Evolutionary conservation across 1,140 invertebrate species (phyloP).

Genomic region (Parapsyche elsis): DNA sequence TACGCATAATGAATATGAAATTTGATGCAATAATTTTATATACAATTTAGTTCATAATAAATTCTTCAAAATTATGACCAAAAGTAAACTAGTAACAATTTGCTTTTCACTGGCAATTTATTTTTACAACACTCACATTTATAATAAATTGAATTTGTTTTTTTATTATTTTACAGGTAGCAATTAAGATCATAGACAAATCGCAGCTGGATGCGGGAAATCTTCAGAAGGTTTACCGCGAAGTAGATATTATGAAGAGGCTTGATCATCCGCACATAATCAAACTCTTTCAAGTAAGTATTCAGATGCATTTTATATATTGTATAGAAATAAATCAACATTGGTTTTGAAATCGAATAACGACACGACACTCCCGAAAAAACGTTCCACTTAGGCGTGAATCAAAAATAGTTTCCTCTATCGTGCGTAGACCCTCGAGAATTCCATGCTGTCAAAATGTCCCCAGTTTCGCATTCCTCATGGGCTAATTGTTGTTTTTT

Average conservation of each 20-base stretch:
- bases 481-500: conserved; percentile 26
- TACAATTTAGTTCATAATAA: too few relatives aligned
- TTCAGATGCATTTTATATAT: background rate
- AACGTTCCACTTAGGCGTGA: background rate
- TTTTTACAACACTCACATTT: too few relatives aligned
- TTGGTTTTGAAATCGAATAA: background rate
- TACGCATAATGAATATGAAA: too few relatives aligned
- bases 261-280: conserved; percentile 97
- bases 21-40: too few relatives aligned
- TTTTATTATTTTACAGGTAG: conserved; percentile 81
- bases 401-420: conserved; percentile 10
- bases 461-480: conserved; percentile 19
- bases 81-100: too few relatives aligned
- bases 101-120: too few relatives aligned
- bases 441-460: conserved; percentile 28
- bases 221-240: conserved; percentile 96
- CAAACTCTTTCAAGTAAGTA: conserved; percentile 93
- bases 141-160: conserved; percentile 16
- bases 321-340: background rate
- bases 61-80: too few relatives aligned
- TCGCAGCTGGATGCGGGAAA: conserved; percentile 96
- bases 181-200: conserved; percentile 98
- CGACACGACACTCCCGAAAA: background rate
- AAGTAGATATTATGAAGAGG: conserved; percentile 98
- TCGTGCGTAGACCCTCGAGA: background rate